Evolutionary conservation across 2,113 vertebrate species (phyloP), one percentile per base, ranked within the genome.

Genomic region (Neofelis nebulosa): DNA sequence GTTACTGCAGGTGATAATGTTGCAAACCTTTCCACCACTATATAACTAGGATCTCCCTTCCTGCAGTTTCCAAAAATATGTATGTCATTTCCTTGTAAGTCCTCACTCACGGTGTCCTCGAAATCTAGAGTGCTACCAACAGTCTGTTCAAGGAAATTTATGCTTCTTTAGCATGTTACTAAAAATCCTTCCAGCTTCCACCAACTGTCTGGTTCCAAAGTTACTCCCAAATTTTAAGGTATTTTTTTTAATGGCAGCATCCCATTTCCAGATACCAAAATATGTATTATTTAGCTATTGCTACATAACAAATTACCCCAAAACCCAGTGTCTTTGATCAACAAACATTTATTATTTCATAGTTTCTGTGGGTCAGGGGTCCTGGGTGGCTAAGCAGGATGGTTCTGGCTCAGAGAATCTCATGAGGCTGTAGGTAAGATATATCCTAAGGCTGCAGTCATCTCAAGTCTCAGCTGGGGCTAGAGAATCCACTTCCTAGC

Each of bases 31-130:
- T 73, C 69, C n/a, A 48, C 36, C 45, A 82, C 76, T 57, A 25
- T 76, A 38, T 41, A 93, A 78, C 68, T 82, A 78, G 38, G 78
- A 76, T 93, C n/a, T 41, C 19, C 41, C 48, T 86, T 95, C 63
- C 68, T 87, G n/a, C n/a, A 63, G 52, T 66, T 73, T 69, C 82
- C 69, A 19, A 23, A 65, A 81, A 76, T 89, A 84, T 36, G 21
- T 61, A 73, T 91, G 36, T 45, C 52, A 55, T 71, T 83, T 93
- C 61, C 91, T 73, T 83, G 13, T 95, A 93, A 91, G 48, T 65
- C 63, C 36, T 91, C 52, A 83, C 9, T 80, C n/a, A 69, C 69
- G 15, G 21, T 79, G 45, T 57, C 73, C 57, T 90, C 86, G 57
- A 81, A 80, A 74, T 80, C 71, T 36, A 81, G 45, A 65, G 41